These are phyloP conservation scores for Fratercula arctica DNA, from an alignment of 2,797 vertebrate genomes.

Conservation along the genomic window DNA sequence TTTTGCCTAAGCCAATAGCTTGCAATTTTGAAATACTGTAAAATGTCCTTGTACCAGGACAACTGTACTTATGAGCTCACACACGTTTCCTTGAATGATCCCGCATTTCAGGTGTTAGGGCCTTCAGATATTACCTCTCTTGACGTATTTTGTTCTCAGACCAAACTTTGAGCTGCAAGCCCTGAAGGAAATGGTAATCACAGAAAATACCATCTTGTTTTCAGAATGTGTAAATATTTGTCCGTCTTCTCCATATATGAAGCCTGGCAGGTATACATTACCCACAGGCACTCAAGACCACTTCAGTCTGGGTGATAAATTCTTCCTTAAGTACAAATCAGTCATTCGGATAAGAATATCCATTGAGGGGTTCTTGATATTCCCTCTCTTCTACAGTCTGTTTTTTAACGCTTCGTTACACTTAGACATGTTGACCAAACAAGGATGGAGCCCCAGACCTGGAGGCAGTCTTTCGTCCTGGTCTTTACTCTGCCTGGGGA, in stretches of 20 bases:
- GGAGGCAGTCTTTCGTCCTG: neutral
- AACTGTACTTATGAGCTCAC: neutral
- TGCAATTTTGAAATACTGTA: neutral
- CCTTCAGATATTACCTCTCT: neutral
- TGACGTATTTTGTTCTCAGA: neutral
- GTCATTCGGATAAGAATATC: neutral
- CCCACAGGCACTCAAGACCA: neutral
- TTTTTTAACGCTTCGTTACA: neutral
- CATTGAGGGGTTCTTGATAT: neutral
- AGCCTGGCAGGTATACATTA: neutral
- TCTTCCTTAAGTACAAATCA: neutral
- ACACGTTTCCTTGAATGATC: neutral
- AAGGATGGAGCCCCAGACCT: neutral
- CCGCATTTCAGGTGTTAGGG: neutral
- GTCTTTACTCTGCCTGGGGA: neutral
- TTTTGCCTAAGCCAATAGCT: neutral
- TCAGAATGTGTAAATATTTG: neutral
- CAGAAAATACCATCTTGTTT: neutral
- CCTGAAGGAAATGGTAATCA: neutral
- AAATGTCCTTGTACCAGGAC: neutral
- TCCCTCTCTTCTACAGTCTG: neutral
- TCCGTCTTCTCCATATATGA: neutral
- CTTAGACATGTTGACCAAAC: neutral
- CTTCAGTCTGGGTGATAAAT: neutral
- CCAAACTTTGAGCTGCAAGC: neutral